phyloP scores from a whole-genome alignment of 2,888 invertebrate species.

The Brachyopa scutellaris region DNA sequence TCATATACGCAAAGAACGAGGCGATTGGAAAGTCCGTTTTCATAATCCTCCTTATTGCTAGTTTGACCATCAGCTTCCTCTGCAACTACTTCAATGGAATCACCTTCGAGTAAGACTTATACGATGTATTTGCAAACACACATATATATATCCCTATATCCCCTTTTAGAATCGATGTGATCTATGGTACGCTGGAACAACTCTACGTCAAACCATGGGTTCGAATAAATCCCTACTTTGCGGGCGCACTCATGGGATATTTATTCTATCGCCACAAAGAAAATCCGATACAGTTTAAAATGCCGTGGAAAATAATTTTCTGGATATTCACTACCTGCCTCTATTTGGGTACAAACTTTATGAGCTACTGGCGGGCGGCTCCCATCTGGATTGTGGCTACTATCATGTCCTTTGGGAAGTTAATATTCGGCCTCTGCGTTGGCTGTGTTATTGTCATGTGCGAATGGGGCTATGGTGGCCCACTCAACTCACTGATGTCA shows the following conservation, averaged over 20 bases:
- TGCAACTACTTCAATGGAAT: slow-evolving; percentile 76
- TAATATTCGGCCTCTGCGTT: slow-evolving; percentile 76
- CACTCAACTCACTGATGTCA: slow-evolving; percentile 74
- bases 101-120: slow-evolving; percentile 77
- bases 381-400: slow-evolving; percentile 75
- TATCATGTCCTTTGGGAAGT: slow-evolving; percentile 78
- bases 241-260: slow-evolving; percentile 77
- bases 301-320: slow-evolving; percentile 70
- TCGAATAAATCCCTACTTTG: slow-evolving; percentile 77
- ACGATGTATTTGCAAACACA: neutral
- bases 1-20: slow-evolving; percentile 75
- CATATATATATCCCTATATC: neutral
- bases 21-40: slow-evolving; percentile 74
- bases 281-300: slow-evolving; percentile 32
- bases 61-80: slow-evolving; percentile 74
- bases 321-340: slow-evolving; percentile 74
- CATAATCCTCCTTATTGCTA: slow-evolving; percentile 70
- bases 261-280: slow-evolving; percentile 70
- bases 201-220: slow-evolving; percentile 78
- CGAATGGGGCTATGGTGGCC: slow-evolving; percentile 76
- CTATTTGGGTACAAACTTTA: slow-evolving; percentile 76
- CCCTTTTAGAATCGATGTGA: slow-evolving; percentile 75
- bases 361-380: slow-evolving; percentile 77
- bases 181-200: slow-evolving; percentile 76
- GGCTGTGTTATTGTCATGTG: slow-evolving; percentile 76